Percentiles rank a stretch among this genome's conserved stretches.
phyloP scores from a whole-genome alignment of 2,797 vertebrate genomes.

The Manis javanica region DNA sequence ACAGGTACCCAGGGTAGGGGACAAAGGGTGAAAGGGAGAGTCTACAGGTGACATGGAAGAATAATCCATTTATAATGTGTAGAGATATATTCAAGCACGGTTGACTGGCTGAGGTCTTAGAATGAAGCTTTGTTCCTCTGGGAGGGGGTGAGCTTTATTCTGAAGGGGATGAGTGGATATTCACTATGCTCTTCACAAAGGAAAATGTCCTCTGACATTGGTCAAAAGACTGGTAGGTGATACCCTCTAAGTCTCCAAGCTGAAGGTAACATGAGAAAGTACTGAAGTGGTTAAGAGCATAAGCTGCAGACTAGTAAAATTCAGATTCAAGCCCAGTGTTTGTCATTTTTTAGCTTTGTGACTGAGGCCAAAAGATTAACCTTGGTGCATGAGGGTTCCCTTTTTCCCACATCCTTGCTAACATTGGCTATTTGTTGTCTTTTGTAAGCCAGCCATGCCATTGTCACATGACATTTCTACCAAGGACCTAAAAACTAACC shows the following conservation, averaged over 20 bases:
- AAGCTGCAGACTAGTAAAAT: background rate
- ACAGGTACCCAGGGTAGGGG: background rate
- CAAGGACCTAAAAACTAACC: background rate
- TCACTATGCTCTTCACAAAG: background rate
- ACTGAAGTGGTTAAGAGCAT: background rate
- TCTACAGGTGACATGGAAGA: background rate
- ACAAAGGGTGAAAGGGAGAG: background rate
- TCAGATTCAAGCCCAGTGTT: background rate
- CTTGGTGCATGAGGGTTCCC: background rate
- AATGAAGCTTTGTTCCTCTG: background rate
- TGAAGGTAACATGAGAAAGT: background rate
- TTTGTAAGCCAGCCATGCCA: fast-evolving
- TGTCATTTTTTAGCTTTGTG: background rate
- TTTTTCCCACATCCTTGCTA: too few species aligned
- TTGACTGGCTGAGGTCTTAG: background rate
- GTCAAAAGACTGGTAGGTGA: background rate
- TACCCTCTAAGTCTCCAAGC: background rate
- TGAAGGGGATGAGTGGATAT: background rate
- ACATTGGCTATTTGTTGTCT: too few species aligned
- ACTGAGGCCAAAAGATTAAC: background rate
- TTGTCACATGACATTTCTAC: background rate
- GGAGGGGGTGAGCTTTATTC: background rate
- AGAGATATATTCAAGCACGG: background rate
- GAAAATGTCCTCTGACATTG: background rate
- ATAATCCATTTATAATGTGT: background rate